These are phyloP conservation scores for Ptychochromis oligacanthus DNA, from an alignment of 2,113 vertebrate species.

Conservation along the genomic window DNA sequence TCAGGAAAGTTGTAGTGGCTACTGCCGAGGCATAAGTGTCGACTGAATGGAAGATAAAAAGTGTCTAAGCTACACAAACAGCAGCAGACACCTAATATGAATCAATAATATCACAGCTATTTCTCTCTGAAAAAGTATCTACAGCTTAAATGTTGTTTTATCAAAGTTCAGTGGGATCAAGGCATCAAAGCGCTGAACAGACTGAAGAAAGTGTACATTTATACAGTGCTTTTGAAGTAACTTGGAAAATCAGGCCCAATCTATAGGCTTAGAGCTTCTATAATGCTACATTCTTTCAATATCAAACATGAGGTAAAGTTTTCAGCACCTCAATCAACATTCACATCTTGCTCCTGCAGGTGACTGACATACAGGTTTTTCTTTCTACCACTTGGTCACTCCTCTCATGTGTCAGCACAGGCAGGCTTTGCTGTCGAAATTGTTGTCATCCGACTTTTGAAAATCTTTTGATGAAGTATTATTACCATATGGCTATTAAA, in stretches of 20 bases:
- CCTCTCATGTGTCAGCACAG: constrained; percentile 7
- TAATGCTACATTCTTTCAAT: not conserved
- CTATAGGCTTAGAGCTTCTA: not conserved
- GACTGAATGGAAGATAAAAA: constrained; percentile 58
- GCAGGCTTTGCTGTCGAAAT: constrained; percentile 8
- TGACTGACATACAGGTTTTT: not conserved
- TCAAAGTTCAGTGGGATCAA: constrained; percentile 48
- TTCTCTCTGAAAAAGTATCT: constrained; percentile 27
- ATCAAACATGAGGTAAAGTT: constrained; percentile 5
- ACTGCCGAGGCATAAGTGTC: constrained; percentile 41
- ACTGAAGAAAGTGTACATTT: constrained; percentile 19
- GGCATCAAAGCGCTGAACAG: constrained; percentile 25
- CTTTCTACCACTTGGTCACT: constrained; percentile 12
- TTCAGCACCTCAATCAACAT: constrained; percentile 4
- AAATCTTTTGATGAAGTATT: constrained; percentile 34
- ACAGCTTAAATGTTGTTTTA: constrained; percentile 52
- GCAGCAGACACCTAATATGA: constrained; percentile 44
- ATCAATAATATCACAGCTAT: constrained; percentile 51
- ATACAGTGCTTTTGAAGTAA: constrained; percentile 16
- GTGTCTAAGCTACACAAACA: constrained; percentile 50
- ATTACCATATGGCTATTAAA: constrained; percentile 33
- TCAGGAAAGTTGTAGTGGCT: constrained; percentile 56
- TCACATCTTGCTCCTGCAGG: not conserved
- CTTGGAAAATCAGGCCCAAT: not conserved
- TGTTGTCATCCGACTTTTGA: constrained; percentile 24